A percentile compares a stretch with the other conserved stretches of the same genome.
Evolutionary conservation across 1,140 invertebrate genomes (phyloP).

Genomic region (Penaeus chinensis): DNA sequence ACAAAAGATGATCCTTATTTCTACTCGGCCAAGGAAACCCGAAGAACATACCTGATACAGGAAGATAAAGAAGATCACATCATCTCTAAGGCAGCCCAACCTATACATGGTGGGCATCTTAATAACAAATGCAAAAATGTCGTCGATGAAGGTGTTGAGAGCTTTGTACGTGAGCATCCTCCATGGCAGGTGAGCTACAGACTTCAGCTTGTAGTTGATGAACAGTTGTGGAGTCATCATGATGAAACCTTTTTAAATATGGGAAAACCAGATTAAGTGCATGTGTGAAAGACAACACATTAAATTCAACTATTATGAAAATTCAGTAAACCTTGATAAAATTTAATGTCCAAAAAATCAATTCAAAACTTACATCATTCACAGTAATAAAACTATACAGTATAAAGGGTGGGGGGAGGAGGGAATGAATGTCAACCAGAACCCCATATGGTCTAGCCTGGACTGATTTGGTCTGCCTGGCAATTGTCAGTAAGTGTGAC

Average conservation of each 20-base stretch:
- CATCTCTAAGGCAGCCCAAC: constrained; percentile 95
- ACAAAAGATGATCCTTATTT: too few relatives aligned
- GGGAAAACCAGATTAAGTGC: not conserved
- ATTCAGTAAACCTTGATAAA: too few relatives aligned
- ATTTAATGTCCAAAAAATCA: too few relatives aligned
- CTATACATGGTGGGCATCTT: constrained; percentile 98
- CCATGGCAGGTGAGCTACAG: constrained; percentile 98
- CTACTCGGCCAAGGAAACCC: too few relatives aligned
- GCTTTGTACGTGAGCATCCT: constrained; percentile 99
- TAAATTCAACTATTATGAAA: not conserved
- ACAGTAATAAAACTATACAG: too few relatives aligned
- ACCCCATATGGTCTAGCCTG: too few relatives aligned
- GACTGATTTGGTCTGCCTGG: too few relatives aligned
- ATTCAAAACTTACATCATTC: too few relatives aligned
- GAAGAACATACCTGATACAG: constrained; percentile 75
- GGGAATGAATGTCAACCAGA: too few relatives aligned
- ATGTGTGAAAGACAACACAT: not conserved
- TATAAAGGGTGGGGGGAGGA: too few relatives aligned
- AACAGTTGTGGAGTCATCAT: constrained; percentile 99
- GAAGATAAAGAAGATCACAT: constrained; percentile 98
- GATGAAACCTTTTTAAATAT: constrained; percentile 83
- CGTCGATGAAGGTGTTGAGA: constrained; percentile 99
- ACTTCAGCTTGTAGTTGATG: constrained; percentile 99
- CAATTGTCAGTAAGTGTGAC: too few relatives aligned
- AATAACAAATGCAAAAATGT: constrained; percentile 99